Conservation (phyloP, 2,888 invertebrate genomes). For the Dynastes maya region DNA sequence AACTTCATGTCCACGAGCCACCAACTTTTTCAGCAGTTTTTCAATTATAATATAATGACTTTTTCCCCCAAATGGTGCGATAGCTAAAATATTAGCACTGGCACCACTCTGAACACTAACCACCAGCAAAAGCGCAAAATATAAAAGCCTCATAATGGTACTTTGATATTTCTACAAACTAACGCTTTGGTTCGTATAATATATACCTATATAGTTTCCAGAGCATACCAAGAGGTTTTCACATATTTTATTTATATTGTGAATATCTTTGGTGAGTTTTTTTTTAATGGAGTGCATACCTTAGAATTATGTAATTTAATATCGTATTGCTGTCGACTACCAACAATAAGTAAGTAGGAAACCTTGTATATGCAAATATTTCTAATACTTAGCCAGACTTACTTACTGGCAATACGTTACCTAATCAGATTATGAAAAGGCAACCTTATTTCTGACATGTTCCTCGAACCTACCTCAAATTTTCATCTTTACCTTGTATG, state of each 20-base stretch:
- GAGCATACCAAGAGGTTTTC: background rate
- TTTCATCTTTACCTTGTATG: no score
- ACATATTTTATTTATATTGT: background rate
- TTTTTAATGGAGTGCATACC: no score
- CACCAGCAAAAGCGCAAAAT: background rate
- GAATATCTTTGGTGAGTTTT: background rate
- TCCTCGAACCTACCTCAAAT: no score
- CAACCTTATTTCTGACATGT: no score
- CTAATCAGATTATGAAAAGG: no score
- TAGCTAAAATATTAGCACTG: slow-evolving; percentile 69
- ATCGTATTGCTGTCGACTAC: no score
- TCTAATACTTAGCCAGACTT: background rate
- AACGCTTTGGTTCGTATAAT: background rate
- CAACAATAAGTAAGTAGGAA: background rate
- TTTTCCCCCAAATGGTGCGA: slow-evolving; percentile 72
- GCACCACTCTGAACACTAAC: background rate
- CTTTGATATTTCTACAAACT: background rate
- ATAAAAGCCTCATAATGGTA: slow-evolving; percentile 11
- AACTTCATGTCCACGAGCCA: slow-evolving; percentile 72
- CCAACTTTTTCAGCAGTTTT: slow-evolving; percentile 71
- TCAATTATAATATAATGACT: slow-evolving; percentile 74
- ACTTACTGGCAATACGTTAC: background rate
- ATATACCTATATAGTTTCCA: background rate
- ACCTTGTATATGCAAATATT: background rate
- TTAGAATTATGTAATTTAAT: no score